Base-by-base conservation (phyloP, 1,140 invertebrate genomes). In the Bombyx mandarina region DNA sequence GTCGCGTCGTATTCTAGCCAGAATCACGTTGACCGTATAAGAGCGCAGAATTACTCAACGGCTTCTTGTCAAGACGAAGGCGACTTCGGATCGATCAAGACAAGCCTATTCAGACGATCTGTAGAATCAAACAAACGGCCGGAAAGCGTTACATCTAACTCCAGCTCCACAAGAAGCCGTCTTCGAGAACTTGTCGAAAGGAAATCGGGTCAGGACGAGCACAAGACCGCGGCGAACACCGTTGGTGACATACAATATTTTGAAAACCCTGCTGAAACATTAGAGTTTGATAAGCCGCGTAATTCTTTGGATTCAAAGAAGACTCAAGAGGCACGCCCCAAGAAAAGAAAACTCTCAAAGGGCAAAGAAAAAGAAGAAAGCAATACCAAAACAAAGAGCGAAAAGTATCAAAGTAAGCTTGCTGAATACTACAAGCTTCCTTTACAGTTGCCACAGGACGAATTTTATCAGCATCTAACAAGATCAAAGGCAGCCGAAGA, bases 21-120 rank as follows among this genome's bases (percentile, higher is more conserved):
- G 81, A 86, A 87, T 85, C 88, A 89, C 88, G 88, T 88, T 72
- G 88, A 89, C 82, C 86, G 84, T 66, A 89, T 89, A 80, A 84
- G 88, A 71, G 80, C 82, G 66, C 80, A 82, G 67, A 86, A 86
- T 63, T 82, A 85, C 82, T 84, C 83, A 79, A 74, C 85, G 75
- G 81, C 81, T 84, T 88, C 83, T 79, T 86, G 81, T 83, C 77
- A 84, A 73, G 82, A 86, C 77, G 84, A 86, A 66, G 64, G 71
- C 57, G 81, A 86, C 75, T 84, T 86, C 66, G 79, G 80, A 60
- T 85, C 82, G 64, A 83, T 83, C 60, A 87, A 85, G 69, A 85
- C 80, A 67, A 86, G 82, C 69, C 75, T 86, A 52, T 87, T 87
- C 57, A 79, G 79, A 72, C 71, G 88, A 58, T 86, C 86, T 35